Evolutionary conservation across 2,797 vertebrate genomes (phyloP).

Genomic region (Hoplostethus atlanticus): DNA sequence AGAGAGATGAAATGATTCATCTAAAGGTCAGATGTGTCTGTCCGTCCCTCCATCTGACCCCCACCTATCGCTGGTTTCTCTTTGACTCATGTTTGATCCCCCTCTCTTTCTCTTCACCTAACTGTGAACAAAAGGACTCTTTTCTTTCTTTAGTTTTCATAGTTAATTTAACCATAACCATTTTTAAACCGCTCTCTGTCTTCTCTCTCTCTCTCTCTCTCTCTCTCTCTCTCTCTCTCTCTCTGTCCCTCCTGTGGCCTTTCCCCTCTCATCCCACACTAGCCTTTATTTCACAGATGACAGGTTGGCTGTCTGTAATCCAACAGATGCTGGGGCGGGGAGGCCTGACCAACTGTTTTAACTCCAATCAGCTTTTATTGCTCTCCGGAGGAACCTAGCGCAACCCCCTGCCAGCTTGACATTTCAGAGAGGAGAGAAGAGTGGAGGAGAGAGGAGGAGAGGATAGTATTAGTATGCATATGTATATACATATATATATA

Average conservation of each 20-base stretch:
- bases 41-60: conserved; percentile 23
- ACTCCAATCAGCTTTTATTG: conserved; percentile 85
- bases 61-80: conserved; percentile 9
- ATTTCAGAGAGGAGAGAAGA: conserved; percentile 57
- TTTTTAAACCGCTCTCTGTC: conserved; percentile 21
- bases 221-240: conserved; percentile 44
- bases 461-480: conserved; percentile 23
- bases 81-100: conserved; percentile 1
- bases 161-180: conserved; percentile 29
- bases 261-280: conserved; percentile 65
- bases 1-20: conserved; percentile 71
- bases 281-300: conserved; percentile 85
- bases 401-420: conserved; percentile 62
- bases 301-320: conserved; percentile 77
- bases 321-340: conserved; percentile 79
- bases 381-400: conserved; percentile 73
- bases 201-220: conserved; percentile 25
- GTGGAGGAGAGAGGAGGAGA: conserved; percentile 16
- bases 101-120: conserved; percentile 4
- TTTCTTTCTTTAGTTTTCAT: conserved; percentile 1
- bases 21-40: conserved; percentile 79
- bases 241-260: conserved; percentile 63
- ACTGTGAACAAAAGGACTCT: background rate
- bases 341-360: conserved; percentile 81
- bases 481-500: conserved; percentile 18